A percentile compares a stretch with the other conserved stretches of the same genome.
These are phyloP conservation scores for Syngnathus scovelli DNA, from an alignment of 2,113 vertebrate species.

Conservation along the genomic window DNA sequence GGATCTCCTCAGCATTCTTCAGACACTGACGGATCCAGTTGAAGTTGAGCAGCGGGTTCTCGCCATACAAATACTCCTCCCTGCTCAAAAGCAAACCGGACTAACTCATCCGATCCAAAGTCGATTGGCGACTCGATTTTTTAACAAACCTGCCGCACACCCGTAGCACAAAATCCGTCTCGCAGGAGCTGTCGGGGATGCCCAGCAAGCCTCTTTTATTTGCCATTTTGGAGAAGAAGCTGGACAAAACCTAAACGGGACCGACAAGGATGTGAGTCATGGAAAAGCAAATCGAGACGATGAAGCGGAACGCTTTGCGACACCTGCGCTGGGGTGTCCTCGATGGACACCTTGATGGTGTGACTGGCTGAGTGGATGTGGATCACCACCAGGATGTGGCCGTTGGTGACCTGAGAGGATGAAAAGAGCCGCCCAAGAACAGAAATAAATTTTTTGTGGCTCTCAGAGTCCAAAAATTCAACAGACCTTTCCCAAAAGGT, in stretches of 20 bases:
- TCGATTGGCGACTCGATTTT: neutral
- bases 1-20: slow-evolving; percentile 92
- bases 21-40: slow-evolving; percentile 93
- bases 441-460: neutral
- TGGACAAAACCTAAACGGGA: slow-evolving; percentile 66
- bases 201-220: slow-evolving; percentile 88
- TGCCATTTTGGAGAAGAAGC: slow-evolving; percentile 86
- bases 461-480: neutral
- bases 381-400: slow-evolving; percentile 84
- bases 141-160: slow-evolving; percentile 78
- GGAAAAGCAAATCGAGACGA: neutral
- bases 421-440: too few relatives aligned
- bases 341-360: slow-evolving; percentile 87
- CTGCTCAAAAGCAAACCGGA: slow-evolving; percentile 37
- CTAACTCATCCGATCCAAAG: neutral
- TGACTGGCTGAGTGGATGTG: slow-evolving; percentile 86
- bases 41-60: slow-evolving; percentile 85
- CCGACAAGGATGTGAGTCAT: neutral
- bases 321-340: slow-evolving; percentile 84
- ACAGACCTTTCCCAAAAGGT: slow-evolving; percentile 76
- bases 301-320: neutral
- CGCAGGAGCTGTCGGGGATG: slow-evolving; percentile 79
- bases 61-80: slow-evolving; percentile 89
- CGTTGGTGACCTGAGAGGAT: slow-evolving; percentile 68
- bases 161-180: slow-evolving; percentile 85